Percentiles rank a stretch among this genome's conserved stretches.
These are phyloP conservation scores for Theropithecus gelada DNA, from an alignment of 2,113 vertebrate species.

Conservation along the genomic window DNA sequence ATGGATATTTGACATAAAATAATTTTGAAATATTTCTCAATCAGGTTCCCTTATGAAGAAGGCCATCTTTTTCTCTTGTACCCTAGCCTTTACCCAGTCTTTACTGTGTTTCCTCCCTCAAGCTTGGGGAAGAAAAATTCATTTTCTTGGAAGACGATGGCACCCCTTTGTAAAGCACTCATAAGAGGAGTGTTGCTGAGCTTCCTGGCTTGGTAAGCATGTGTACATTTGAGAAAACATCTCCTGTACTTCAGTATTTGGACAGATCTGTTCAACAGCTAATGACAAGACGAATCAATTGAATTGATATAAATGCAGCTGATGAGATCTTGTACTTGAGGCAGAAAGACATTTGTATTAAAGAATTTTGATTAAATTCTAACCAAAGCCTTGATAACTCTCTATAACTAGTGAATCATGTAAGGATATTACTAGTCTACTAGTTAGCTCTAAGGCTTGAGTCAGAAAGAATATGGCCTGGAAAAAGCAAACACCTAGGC, in stretches of 20 bases:
- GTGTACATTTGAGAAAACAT: neutral
- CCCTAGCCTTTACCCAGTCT: neutral
- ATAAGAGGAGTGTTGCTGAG: neutral
- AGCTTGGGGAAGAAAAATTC: neutral
- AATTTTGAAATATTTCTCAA: neutral
- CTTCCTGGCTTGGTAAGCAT: neutral
- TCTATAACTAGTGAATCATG: neutral
- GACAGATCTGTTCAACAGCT: neutral
- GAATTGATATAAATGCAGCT: neutral
- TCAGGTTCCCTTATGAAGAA: neutral
- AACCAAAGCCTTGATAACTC: neutral
- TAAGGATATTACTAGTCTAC: neutral
- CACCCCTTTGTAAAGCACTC: neutral
- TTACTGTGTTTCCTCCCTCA: neutral
- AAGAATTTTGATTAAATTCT: neutral
- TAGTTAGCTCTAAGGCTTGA: neutral
- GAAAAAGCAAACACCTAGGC: neutral
- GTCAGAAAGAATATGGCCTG: neutral
- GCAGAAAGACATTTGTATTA: neutral
- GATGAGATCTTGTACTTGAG: neutral
- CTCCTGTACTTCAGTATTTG: neutral
- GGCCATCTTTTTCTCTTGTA: neutral
- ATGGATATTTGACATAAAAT: slow-evolving; percentile 5
- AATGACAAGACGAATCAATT: neutral
- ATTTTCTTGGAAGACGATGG: neutral